phyloP scores from a whole-genome alignment of 2,888 invertebrate species.

The Himalopsyche japonica region DNA sequence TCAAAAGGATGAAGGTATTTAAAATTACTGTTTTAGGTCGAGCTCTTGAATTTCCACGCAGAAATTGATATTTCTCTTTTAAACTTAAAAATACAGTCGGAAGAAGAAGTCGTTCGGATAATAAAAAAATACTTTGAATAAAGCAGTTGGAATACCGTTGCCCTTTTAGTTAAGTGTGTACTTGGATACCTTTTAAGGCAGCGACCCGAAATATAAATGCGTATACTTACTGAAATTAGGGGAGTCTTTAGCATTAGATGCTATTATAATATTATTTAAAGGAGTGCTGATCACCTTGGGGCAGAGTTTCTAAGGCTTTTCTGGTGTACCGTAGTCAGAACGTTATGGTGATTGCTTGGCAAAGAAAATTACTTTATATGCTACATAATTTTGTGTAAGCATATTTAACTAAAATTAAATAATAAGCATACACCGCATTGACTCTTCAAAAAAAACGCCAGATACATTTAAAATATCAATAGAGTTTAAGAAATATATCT shows the following conservation, averaged over 20 bases:
- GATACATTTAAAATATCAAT: no score
- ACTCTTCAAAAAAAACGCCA: no score
- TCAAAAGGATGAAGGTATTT: no score
- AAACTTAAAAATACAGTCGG: not conserved
- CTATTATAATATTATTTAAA: not conserved
- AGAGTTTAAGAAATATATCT: no score
- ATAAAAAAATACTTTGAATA: not conserved
- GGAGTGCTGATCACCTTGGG: not conserved
- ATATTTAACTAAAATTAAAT: not conserved
- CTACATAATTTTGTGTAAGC: not conserved
- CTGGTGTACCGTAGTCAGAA: not conserved
- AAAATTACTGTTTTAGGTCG: not conserved
- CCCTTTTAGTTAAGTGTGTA: not conserved
- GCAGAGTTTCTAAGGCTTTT: not conserved
- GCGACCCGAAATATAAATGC: not conserved
- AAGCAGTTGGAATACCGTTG: not conserved
- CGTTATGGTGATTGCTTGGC: not conserved
- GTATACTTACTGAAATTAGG: not conserved
- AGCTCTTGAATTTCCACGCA: not conserved
- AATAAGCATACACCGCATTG: not conserved
- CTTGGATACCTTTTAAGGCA: not conserved
- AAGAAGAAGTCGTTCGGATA: not conserved
- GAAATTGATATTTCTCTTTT: not conserved
- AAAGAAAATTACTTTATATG: not conserved
- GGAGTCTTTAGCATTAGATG: not conserved